Evolutionary conservation across 2,113 vertebrate species (phyloP).

Genomic region (Eurystomus gularis): DNA sequence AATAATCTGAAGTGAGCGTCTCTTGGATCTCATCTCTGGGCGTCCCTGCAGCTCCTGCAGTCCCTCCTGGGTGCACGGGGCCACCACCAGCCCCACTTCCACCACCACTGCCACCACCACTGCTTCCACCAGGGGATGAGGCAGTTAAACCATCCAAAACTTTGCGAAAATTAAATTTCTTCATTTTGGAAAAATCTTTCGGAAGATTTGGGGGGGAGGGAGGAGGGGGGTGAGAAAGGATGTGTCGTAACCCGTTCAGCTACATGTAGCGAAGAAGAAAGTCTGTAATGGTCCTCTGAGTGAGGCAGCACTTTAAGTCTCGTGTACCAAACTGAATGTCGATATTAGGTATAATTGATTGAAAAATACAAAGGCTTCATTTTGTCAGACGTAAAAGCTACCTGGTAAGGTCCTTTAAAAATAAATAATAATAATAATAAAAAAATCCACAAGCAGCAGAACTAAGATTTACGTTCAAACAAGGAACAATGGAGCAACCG

Average conservation of each 20-base stretch:
- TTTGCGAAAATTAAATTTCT: constrained; percentile 96
- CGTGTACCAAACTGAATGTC: not conserved
- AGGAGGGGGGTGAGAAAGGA: not conserved
- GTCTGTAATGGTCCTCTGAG: constrained; percentile 45
- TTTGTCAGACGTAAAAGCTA: constrained; percentile 38
- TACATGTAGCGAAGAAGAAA: constrained; percentile 37
- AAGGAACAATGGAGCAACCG: not conserved
- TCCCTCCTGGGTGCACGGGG: constrained; percentile 78
- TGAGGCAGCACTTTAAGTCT: constrained; percentile 57
- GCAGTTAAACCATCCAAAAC: constrained; percentile 96
- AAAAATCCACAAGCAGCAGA: constrained; percentile 42
- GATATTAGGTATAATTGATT: constrained; percentile 22
- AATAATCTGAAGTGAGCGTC: constrained; percentile 92
- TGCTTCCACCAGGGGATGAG: constrained; percentile 85
- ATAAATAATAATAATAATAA: not conserved
- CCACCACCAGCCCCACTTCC: constrained; percentile 66
- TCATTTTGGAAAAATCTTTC: constrained; percentile 83
- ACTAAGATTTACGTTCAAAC: constrained; percentile 1
- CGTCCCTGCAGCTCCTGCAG: constrained; percentile 83
- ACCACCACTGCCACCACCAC: constrained; percentile 61
- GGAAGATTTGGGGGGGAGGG: not conserved
- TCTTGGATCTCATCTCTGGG: constrained; percentile 91
- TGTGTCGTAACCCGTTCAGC: constrained; percentile 39
- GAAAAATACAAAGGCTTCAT: constrained; percentile 50
- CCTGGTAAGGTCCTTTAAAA: constrained; percentile 13